Percentiles rank a stretch among this genome's conserved stretches.
phyloP scores from a whole-genome alignment of 2,113 vertebrate genomes.

The Ibidorhyncha struthersii region DNA sequence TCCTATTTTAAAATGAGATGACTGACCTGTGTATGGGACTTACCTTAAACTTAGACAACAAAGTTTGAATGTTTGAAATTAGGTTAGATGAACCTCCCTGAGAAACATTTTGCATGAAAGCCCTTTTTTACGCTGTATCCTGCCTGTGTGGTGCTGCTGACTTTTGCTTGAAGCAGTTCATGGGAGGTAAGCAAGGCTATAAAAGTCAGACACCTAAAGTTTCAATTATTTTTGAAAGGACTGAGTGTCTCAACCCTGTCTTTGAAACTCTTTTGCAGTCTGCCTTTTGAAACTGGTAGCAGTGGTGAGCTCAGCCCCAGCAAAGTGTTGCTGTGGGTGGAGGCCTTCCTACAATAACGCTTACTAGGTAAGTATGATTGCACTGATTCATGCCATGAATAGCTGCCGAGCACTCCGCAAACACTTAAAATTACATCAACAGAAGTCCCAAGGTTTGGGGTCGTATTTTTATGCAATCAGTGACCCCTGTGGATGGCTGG shows the following conservation, averaged over 20 bases:
- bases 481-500: not conserved
- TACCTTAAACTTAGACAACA: not conserved
- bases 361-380: not conserved
- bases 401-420: accelerated
- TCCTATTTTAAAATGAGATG: not conserved
- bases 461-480: not conserved
- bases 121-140: not conserved
- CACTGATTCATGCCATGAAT: not conserved
- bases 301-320: constrained; percentile 11
- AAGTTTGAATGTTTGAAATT: not conserved
- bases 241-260: not conserved
- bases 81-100: not conserved
- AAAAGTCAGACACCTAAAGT: not conserved
- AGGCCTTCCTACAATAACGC: not conserved
- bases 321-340: not conserved
- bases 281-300: not conserved
- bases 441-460: not conserved
- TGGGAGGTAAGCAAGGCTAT: not conserved
- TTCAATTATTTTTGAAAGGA: constrained; percentile 13
- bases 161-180: not conserved
- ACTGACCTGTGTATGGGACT: not conserved
- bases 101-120: not conserved
- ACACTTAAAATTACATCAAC: not conserved
- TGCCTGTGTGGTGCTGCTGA: not conserved
- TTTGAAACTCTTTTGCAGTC: not conserved